Base-by-base conservation (phyloP, 2,797 vertebrate genomes). In the Thaleichthys pacificus region DNA sequence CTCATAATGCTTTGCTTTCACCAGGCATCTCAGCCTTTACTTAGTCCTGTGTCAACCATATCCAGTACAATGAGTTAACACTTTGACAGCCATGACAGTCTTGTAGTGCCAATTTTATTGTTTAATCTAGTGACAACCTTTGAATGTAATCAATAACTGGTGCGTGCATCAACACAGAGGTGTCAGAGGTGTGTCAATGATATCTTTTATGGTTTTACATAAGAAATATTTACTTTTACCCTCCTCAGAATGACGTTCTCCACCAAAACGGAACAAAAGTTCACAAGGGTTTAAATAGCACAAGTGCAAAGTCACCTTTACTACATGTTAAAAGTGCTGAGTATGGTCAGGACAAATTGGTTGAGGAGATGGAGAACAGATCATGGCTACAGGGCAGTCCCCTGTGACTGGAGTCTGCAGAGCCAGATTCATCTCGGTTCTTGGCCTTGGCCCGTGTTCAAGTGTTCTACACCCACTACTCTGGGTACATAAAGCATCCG, bases 401-500 rank as follows among this genome's bases (percentile, higher is more conserved):
- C 51, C 5, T 1, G 15, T 19, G 35, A 38, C 68, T 72, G 61
- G 69, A 77, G 73, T 71, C 57, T 74, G 63, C 63, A 35, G 15
- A 21, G 32, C 9, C 47, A 26, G 51, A 14, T 7, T 2, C n/a
- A 26, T 32, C 28, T 73, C 38, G 15, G 7, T 28, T 47, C 66
- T 54, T 54, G 61, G 66, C 17, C 0, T 2, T 67, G 77, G 30
- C 70, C 72, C 22, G 28, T 1, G 61, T 38, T 76, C 56, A 75
- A 51, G 24, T 68, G 71, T 61, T 77, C 72, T 75, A 66, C 17
- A 58, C 8, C 78, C 69, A 66, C 60, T 28, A 30, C 56, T 71
- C 47, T 61, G 38, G 24, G 74, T 32, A 61, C 71, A 84, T 76
- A 76, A 82, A 87, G 77, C 76, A 65, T 9, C 67, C 54, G 49